These are phyloP conservation scores for Escarpia spicata DNA, from an alignment of 2,888 invertebrate genomes.

Conservation along the genomic window DNA sequence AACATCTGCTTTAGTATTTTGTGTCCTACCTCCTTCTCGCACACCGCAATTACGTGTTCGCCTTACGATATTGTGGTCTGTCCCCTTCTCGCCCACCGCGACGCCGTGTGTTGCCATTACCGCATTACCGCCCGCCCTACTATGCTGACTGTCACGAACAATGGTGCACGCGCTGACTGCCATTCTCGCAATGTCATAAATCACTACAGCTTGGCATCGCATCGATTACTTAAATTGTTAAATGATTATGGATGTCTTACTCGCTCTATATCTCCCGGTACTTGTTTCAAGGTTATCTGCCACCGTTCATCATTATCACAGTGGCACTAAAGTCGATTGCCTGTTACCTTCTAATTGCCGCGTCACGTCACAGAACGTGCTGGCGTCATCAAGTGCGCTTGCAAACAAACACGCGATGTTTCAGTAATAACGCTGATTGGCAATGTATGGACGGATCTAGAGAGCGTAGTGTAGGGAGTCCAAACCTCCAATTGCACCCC, in stretches of 20 bases:
- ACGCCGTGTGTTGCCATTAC: background rate
- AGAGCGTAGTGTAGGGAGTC: too few species aligned
- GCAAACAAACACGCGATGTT: too few species aligned
- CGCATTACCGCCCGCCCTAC: background rate
- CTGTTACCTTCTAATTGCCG: too few species aligned
- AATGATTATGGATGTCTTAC: background rate
- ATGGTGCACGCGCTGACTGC: background rate
- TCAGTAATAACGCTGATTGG: too few species aligned
- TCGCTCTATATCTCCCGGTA: background rate
- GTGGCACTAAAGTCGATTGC: too few species aligned
- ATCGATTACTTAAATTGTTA: background rate
- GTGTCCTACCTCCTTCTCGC: too few species aligned
- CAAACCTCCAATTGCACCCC: too few species aligned
- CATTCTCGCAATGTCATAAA: background rate
- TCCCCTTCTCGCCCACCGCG: background rate
- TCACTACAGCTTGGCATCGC: background rate
- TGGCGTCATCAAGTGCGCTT: too few species aligned
- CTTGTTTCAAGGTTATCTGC: background rate
- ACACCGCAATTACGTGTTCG: too few species aligned
- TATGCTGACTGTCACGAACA: background rate
- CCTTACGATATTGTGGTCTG: background rate
- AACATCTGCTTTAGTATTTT: too few species aligned
- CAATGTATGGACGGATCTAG: too few species aligned
- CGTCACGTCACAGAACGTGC: too few species aligned
- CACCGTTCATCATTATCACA: background rate